Evolutionary conservation across 2,113 vertebrate species (phyloP).

Genomic region (Lycocorax pyrrhopterus): DNA sequence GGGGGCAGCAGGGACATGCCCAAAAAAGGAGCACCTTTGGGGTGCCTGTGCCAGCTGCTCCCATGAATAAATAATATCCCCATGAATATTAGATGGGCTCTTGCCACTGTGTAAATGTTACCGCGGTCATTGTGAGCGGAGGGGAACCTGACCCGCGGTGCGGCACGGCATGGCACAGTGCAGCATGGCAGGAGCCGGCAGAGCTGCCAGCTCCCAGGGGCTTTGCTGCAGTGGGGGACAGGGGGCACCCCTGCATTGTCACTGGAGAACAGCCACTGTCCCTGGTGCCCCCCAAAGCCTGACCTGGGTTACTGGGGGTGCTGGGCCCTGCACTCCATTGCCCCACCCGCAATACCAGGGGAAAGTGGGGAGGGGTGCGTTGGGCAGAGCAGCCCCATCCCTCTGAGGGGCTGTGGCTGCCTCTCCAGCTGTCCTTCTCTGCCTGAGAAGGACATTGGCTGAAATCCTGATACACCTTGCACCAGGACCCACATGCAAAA

Average conservation of each 20-base stretch:
- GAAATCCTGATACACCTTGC: conserved; percentile 1
- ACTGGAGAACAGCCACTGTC: background rate
- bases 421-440: rapidly evolving
- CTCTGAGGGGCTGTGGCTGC: rapidly evolving
- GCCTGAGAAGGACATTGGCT: background rate
- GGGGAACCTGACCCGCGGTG: background rate
- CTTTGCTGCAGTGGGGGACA: background rate
- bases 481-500: background rate
- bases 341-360: rapidly evolving
- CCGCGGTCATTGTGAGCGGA: background rate
- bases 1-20: background rate
- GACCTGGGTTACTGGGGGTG: background rate
- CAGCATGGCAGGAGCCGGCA: background rate
- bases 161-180: background rate
- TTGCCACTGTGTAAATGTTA: conserved; percentile 18
- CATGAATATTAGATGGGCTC: conserved; percentile 33
- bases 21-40: background rate
- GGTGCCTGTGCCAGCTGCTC: background rate
- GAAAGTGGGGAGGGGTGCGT: rapidly evolving
- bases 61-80: conserved; percentile 18
- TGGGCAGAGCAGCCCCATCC: background rate
- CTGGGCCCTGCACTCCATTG: rapidly evolving
- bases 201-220: background rate
- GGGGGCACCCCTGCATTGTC: background rate
- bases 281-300: background rate